Conservation (phyloP, 1,140 invertebrate genomes). For the Ctenoplectra terminalis region DNA sequence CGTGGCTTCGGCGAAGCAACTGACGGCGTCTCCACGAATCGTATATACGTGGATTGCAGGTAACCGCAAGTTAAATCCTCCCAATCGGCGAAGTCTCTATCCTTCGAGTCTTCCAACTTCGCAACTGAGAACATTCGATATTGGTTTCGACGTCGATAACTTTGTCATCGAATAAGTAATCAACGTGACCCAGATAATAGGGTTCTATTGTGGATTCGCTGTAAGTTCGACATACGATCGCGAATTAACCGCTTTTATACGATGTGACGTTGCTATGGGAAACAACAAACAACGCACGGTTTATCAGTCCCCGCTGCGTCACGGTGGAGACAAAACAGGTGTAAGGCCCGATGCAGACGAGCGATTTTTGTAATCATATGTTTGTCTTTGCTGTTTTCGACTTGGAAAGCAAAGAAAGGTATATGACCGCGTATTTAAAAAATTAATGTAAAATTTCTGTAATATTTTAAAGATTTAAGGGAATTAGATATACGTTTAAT, state of each 20-base stretch:
- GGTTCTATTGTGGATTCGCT: constrained; percentile 49
- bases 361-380: no score
- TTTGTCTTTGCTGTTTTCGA: no score
- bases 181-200: constrained; percentile 61
- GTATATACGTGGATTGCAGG: constrained; percentile 49
- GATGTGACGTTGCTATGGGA: no score
- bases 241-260: neutral
- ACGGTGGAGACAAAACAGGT: no score
- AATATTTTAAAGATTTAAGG: no score
- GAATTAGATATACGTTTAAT: no score
- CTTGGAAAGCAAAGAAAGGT: no score
- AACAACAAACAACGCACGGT: no score
- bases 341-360: no score
- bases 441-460: no score
- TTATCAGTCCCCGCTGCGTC: no score
- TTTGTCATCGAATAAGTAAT: constrained; percentile 64
- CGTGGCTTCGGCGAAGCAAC: constrained; percentile 25
- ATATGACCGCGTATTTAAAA: no score
- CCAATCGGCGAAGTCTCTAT: constrained; percentile 45
- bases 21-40: constrained; percentile 42
- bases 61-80: constrained; percentile 64
- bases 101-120: constrained; percentile 61
- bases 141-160: constrained; percentile 60
- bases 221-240: neutral
- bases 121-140: constrained; percentile 47